Percentiles rank a stretch among this genome's conserved stretches.
phyloP scores from a whole-genome alignment of 2,888 invertebrate genomes.

The Rotaria macrura region DNA sequence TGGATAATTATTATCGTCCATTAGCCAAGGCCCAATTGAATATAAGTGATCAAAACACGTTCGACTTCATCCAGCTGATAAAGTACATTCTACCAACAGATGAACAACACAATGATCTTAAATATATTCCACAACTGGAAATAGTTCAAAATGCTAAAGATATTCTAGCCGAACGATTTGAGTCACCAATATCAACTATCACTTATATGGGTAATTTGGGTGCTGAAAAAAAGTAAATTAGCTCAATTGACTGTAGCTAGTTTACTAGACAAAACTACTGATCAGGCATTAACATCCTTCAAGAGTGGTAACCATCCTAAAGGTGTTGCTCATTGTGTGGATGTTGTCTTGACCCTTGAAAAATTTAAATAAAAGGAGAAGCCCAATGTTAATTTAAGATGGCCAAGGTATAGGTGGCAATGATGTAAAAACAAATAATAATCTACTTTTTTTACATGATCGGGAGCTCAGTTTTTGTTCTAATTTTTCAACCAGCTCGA shows the following conservation, averaged over 20 bases:
- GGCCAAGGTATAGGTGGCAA: background rate
- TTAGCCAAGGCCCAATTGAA: no score
- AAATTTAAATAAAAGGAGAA: background rate
- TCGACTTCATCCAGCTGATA: background rate
- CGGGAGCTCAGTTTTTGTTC: background rate
- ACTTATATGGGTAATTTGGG: background rate
- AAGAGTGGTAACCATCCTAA: background rate
- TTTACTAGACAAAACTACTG: background rate
- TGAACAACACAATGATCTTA: background rate
- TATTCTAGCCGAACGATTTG: background rate
- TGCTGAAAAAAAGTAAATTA: background rate
- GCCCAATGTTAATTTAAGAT: background rate
- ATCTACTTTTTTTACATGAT: background rate
- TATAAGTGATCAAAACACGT: background rate
- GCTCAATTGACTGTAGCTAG: background rate
- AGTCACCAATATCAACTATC: background rate
- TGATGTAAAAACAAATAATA: background rate
- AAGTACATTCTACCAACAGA: background rate
- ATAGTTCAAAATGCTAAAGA: background rate
- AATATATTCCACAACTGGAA: background rate
- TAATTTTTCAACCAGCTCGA: background rate
- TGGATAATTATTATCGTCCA: no score
- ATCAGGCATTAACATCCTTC: background rate
- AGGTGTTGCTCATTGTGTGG: background rate
- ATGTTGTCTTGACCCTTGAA: background rate